phyloP scores from a whole-genome alignment of 1,140 invertebrate genomes.

The Geopemphigus sp. region DNA sequence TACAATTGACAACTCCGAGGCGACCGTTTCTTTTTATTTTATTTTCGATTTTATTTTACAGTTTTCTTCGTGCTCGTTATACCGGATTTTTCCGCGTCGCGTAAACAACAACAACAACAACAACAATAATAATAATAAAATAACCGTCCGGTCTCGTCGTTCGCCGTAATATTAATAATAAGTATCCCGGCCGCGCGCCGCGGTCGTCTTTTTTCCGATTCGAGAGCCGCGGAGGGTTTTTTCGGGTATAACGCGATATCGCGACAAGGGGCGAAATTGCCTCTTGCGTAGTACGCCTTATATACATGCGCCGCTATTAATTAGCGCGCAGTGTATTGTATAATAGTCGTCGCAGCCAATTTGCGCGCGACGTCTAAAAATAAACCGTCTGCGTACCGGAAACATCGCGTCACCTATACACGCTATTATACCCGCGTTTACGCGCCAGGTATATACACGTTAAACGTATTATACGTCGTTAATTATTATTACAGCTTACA shows the following conservation, averaged over 20 bases:
- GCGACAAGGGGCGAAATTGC: slow-evolving; percentile 2
- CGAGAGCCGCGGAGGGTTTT: not conserved
- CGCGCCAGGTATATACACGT: not conserved
- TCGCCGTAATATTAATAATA: slow-evolving; percentile 41
- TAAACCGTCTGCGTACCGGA: slow-evolving; percentile 18
- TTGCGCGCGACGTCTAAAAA: slow-evolving; percentile 30
- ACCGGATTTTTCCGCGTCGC: slow-evolving; percentile 39
- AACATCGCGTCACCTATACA: not conserved
- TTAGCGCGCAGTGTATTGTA: not conserved
- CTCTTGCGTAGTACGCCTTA: too few relatives aligned
- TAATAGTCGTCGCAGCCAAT: slow-evolving; percentile 30
- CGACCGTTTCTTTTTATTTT: slow-evolving; percentile 5
- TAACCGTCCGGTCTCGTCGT: slow-evolving; percentile 18
- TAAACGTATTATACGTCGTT: too few relatives aligned
- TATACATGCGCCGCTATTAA: slow-evolving; percentile 11
- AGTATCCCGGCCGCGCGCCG: not conserved
- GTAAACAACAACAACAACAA: too few relatives aligned
- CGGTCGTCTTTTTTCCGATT: slow-evolving; percentile 2
- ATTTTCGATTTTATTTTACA: too few relatives aligned
- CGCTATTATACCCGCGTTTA: not conserved
- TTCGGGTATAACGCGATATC: too few relatives aligned
- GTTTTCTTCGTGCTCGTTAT: slow-evolving; percentile 33
- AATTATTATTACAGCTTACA: too few relatives aligned
- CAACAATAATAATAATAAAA: not conserved
- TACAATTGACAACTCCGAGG: slow-evolving; percentile 34